Evolutionary conservation across 2,888 invertebrate genomes (phyloP), one percentile per base, ranked within the genome.

Genomic region (Amblyjoppa fuscipennis): DNA sequence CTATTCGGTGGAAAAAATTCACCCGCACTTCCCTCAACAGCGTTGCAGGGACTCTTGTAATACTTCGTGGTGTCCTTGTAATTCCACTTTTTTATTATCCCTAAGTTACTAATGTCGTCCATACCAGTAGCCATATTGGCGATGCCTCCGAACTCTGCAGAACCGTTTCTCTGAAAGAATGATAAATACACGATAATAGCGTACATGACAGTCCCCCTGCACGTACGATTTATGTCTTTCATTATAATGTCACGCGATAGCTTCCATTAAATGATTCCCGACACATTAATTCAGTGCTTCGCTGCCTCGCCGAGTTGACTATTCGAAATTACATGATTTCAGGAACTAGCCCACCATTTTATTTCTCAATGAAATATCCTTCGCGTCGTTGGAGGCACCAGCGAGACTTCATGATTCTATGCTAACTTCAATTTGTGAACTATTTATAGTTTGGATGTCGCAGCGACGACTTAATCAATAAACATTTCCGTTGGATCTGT

Each of bases 81-180:
- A 92, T 98, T 97, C 98, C 98, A 98, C 5, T 95, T 94, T 75
- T 96, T 93, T 31, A 98, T 95, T 88, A 96, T 95, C 0, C 98
- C 98, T 61, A 98, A 95, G 38, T 96, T 94, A 0, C 92, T 90
- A 1, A 97, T 96, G 75, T 96, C 95, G 13, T 94, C 93, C 0
- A 93, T 94, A 0, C 98, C 98, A 0, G 97, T 97, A 38, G 96
- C 96, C 94, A 98, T 96, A 89, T 97, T 97, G 91, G 96, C 96
- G 70, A 96, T 94, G 0, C 98, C 98, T 83, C 98, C 98, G 68
- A 96, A 96, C 0, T 95, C 95, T 1, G 95, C 94, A 0, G 97
- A 97, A 83, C 96, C 97, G 92, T 98, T 98, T 90, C 98, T 96
- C 97, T 98, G 93, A 20, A 89, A 89, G 20, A 73, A 84, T 86